phyloP scores from a whole-genome alignment of 2,113 vertebrate genomes.

The Athene noctua region DNA sequence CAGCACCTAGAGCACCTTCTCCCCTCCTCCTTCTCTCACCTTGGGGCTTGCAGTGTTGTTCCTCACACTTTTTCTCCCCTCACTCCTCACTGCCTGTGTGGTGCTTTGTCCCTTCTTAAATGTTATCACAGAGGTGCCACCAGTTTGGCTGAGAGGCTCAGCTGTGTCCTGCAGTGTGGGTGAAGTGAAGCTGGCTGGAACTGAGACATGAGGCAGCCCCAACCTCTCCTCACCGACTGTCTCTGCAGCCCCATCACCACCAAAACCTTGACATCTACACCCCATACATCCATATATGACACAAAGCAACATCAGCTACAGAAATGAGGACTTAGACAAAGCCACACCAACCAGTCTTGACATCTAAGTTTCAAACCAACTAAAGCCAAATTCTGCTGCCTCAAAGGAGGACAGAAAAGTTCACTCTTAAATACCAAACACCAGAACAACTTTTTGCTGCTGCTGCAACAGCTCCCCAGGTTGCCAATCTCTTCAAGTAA shows the following conservation, averaged over 20 bases:
- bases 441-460: neutral
- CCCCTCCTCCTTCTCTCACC: neutral
- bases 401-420: neutral
- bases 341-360: neutral
- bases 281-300: neutral
- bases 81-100: neutral
- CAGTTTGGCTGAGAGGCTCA: neutral
- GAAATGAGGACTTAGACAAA: neutral
- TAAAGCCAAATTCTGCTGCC: neutral
- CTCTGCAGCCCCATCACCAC: neutral
- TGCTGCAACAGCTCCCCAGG: neutral
- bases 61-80: neutral
- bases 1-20: neutral
- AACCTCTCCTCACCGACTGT: neutral
- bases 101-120: neutral
- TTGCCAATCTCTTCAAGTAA: neutral
- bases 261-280: neutral
- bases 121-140: neutral
- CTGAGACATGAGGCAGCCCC: neutral
- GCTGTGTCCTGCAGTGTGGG: rapidly evolving
- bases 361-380: neutral
- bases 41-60: neutral
- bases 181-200: neutral
- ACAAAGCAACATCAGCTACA: neutral
- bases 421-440: neutral